Evolutionary conservation across 2,888 invertebrate genomes (phyloP).

Genomic region (Buathra laborator): DNA sequence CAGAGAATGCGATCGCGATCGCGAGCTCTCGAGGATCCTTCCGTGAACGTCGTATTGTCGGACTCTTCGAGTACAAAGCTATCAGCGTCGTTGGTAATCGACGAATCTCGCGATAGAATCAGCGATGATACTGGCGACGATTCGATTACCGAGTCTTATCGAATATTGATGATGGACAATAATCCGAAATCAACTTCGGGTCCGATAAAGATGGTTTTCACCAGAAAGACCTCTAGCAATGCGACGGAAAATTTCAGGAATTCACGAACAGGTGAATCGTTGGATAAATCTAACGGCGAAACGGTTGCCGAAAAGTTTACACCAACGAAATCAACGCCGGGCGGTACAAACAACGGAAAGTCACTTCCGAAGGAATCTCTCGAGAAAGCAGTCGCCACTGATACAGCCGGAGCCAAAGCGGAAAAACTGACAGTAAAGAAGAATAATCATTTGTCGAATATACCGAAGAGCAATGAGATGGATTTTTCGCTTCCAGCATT

Average conservation of each 20-base stretch:
- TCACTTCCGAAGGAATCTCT: not conserved
- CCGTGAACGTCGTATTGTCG: conserved; percentile 44
- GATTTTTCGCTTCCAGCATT: not conserved
- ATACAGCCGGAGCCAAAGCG: not conserved
- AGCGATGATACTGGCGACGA: not conserved
- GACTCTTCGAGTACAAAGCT: conserved; percentile 20
- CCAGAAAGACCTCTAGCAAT: not conserved
- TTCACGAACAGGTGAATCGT: not conserved
- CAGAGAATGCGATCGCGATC: not conserved
- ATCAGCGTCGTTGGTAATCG: conserved; percentile 47
- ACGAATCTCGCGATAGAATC: not conserved
- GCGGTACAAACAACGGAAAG: not conserved
- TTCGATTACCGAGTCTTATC: conserved; percentile 22
- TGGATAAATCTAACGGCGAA: too few species aligned
- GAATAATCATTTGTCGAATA: not conserved
- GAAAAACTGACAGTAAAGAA: not conserved
- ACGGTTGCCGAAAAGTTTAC: not conserved
- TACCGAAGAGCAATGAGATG: not conserved
- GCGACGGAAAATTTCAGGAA: not conserved
- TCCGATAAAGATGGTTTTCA: conserved; percentile 7
- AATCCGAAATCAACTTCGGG: conserved; percentile 27
- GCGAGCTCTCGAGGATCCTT: conserved; percentile 58
- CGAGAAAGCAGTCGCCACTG: not conserved
- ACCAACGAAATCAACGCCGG: not conserved
- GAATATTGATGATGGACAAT: conserved; percentile 23